Percentiles rank a stretch among this genome's conserved stretches.
phyloP scores from a whole-genome alignment of 2,888 invertebrate species.

The Sminthurides aquaticus region DNA sequence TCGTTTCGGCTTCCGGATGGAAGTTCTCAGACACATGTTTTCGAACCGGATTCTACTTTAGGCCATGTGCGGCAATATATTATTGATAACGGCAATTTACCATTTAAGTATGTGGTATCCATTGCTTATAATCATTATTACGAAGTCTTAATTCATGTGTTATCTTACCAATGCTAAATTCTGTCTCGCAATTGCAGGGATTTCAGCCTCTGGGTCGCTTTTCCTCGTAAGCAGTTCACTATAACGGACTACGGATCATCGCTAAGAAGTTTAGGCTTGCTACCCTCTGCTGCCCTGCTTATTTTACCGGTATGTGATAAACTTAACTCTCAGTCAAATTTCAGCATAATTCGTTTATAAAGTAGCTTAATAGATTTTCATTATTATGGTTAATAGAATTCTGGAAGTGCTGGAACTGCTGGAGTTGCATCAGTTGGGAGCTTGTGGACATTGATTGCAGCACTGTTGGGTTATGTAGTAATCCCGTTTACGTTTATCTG shows the following conservation, averaged over 20 bases:
- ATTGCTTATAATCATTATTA: conserved; percentile 2
- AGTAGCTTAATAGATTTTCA: too few relatives aligned
- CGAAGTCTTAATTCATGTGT: not conserved
- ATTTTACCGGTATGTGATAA: conserved; percentile 55
- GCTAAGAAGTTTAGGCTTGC: conserved; percentile 60
- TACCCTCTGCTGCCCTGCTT: conserved; percentile 67
- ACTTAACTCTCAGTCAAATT: not conserved
- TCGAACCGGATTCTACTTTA: conserved; percentile 61
- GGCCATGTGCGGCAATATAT: conserved; percentile 52
- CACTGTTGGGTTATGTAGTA: conserved; percentile 32
- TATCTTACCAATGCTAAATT: too few relatives aligned
- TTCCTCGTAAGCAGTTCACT: conserved; percentile 64
- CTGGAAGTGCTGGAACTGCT: not conserved
- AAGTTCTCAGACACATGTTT: conserved; percentile 62
- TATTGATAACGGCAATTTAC: conserved; percentile 26
- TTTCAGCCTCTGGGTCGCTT: conserved; percentile 68
- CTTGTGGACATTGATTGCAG: conserved; percentile 27
- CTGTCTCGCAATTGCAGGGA: too few relatives aligned
- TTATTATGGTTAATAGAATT: not conserved
- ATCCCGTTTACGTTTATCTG: conserved; percentile 34
- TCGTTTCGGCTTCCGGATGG: conserved; percentile 84
- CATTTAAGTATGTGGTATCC: conserved; percentile 28
- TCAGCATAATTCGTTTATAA: too few relatives aligned
- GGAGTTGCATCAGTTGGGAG: not conserved
- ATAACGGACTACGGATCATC: conserved; percentile 52